Conservation (phyloP, 2,797 vertebrate species). For the Orientallactaga sibirica region DNA sequence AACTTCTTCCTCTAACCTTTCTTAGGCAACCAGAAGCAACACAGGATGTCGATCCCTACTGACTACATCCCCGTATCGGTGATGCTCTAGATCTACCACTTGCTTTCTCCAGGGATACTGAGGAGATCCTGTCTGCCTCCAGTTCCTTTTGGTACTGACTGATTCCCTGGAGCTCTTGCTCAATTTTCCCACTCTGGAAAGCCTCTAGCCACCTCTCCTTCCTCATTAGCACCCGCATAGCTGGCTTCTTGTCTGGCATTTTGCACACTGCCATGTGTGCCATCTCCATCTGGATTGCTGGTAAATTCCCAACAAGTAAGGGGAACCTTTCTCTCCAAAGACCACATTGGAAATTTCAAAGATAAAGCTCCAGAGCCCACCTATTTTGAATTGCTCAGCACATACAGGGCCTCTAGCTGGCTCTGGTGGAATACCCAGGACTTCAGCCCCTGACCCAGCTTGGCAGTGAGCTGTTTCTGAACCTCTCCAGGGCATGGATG, state of each 20-base stretch:
- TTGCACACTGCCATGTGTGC: background rate
- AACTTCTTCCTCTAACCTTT: slow-evolving; percentile 15
- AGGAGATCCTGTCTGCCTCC: background rate
- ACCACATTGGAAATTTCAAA: slow-evolving; percentile 19
- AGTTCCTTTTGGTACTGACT: background rate
- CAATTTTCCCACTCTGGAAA: background rate
- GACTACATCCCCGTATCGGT: background rate
- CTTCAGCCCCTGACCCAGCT: background rate
- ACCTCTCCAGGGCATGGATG: background rate
- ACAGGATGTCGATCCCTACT: background rate
- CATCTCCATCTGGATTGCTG: background rate
- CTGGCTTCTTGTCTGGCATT: slow-evolving; percentile 19
- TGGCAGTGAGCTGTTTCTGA: slow-evolving; percentile 32
- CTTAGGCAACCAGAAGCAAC: background rate
- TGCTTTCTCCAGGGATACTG: background rate
- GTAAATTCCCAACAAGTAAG: background rate
- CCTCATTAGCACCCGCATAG: background rate
- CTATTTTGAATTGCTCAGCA: background rate
- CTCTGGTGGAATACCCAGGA: background rate
- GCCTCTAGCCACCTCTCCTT: background rate
- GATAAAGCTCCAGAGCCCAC: no score
- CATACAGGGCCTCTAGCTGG: background rate
- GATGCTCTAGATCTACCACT: background rate
- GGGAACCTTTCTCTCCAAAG: slow-evolving; percentile 35
- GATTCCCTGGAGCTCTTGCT: background rate